Conservation (phyloP, 2,888 invertebrate genomes). For the Cancer borealis region DNA sequence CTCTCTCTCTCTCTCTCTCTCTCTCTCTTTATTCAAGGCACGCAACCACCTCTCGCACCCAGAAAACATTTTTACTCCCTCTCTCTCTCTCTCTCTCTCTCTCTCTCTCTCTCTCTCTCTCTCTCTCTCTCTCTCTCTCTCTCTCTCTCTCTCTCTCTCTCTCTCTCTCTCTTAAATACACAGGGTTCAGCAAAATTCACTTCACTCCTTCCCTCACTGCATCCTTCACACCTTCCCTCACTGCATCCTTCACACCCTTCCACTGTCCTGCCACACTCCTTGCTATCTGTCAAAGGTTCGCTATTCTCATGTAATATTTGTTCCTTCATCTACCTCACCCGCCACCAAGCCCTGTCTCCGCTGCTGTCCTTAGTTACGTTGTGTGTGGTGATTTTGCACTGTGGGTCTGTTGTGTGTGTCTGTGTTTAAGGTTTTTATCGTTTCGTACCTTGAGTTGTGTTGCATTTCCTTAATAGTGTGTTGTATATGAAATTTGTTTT, state of each 20-base stretch:
- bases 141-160: slow-evolving; percentile 23
- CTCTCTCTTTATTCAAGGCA: not conserved
- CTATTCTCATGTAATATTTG: not conserved
- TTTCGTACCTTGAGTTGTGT: not conserved
- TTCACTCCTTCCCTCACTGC: not conserved
- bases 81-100: not conserved
- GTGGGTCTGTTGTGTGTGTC: not conserved
- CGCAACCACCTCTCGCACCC: not conserved
- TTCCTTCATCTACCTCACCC: not conserved
- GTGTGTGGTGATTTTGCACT: not conserved
- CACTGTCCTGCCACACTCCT: not conserved
- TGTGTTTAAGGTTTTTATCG: not conserved
- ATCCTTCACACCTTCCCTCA: not conserved
- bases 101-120: not conserved
- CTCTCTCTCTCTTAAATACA: not conserved
- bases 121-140: not conserved
- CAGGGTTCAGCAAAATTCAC: not conserved
- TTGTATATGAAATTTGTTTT: too few species aligned
- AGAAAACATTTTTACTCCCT: not conserved
- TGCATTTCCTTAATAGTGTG: too few species aligned
- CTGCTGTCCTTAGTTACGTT: not conserved
- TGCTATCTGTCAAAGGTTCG: not conserved
- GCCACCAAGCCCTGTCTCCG: not conserved
- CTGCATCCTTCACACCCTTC: not conserved
- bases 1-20: slow-evolving; percentile 8